These are phyloP conservation scores for Felis chaus DNA, from an alignment of 2,113 vertebrate genomes.

Conservation along the genomic window DNA sequence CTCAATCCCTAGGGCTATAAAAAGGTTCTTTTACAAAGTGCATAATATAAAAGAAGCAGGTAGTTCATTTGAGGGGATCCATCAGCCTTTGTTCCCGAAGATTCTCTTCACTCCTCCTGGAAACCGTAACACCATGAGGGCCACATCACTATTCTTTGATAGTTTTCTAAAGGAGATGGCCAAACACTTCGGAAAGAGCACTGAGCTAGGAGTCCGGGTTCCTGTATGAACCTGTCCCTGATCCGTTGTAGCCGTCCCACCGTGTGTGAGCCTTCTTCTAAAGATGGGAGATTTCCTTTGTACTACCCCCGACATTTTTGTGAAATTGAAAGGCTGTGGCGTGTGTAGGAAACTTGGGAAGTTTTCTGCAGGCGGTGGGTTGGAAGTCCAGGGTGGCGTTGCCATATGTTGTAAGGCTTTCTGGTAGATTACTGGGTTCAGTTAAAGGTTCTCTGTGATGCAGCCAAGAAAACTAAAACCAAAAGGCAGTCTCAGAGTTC, in stretches of 20 bases:
- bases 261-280: neutral
- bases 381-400: neutral
- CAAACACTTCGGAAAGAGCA: neutral
- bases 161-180: neutral
- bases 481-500: neutral
- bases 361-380: accelerated
- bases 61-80: neutral
- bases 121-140: neutral
- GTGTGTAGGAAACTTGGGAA: neutral
- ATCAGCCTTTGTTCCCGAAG: slow-evolving; percentile 6
- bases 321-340: neutral
- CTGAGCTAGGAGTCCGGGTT: neutral
- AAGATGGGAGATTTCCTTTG: neutral
- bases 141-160: neutral
- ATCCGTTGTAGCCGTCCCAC: neutral
- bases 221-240: neutral
- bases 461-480: neutral
- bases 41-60: neutral
- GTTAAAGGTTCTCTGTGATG: neutral
- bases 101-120: neutral
- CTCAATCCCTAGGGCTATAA: slow-evolving; percentile 17
- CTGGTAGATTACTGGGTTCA: neutral
- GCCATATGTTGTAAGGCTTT: neutral
- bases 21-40: slow-evolving; percentile 22
- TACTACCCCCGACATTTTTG: too few species aligned